phyloP scores from a whole-genome alignment of 2,888 invertebrate genomes.

The Encarsia formosa region DNA sequence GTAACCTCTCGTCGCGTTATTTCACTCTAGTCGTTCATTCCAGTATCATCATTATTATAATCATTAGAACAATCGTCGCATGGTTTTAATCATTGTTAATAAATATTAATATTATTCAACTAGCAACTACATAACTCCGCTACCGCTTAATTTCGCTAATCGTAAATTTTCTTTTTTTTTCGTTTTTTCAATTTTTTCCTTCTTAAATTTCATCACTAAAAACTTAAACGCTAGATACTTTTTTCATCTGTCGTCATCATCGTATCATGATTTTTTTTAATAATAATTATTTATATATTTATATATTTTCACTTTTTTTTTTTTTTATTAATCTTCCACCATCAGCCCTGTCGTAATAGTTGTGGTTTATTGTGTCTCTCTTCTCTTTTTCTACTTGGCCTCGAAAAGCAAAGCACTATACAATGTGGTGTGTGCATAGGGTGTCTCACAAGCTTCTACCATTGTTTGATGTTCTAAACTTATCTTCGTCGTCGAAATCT shows the following conservation, averaged over 20 bases:
- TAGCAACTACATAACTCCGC: conserved; percentile 49
- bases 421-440: too few species aligned
- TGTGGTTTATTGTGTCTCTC: conserved; percentile 6
- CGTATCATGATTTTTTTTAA: too few species aligned
- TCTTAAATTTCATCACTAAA: conserved; percentile 35
- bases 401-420: too few species aligned
- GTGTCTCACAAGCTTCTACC: too few species aligned
- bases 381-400: conserved; percentile 18
- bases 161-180: conserved; percentile 32
- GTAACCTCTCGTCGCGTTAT: too few species aligned
- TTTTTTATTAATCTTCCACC: conserved; percentile 14
- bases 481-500: conserved; percentile 1
- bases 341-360: conserved; percentile 11
- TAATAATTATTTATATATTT: too few species aligned
- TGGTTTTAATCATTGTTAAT: conserved; percentile 24
- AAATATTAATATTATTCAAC: conserved; percentile 20
- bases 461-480: conserved; percentile 3
- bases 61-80: conserved; percentile 49
- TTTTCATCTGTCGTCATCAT: conserved; percentile 29
- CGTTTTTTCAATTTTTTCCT: conserved; percentile 18
- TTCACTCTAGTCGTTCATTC: conserved; percentile 2
- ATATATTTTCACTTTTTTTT: too few species aligned
- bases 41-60: conserved; percentile 18
- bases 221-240: conserved; percentile 45
- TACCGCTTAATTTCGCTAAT: conserved; percentile 38